These are phyloP conservation scores for Nannospalax galili DNA, from an alignment of 2,113 vertebrate genomes.

Conservation along the genomic window DNA sequence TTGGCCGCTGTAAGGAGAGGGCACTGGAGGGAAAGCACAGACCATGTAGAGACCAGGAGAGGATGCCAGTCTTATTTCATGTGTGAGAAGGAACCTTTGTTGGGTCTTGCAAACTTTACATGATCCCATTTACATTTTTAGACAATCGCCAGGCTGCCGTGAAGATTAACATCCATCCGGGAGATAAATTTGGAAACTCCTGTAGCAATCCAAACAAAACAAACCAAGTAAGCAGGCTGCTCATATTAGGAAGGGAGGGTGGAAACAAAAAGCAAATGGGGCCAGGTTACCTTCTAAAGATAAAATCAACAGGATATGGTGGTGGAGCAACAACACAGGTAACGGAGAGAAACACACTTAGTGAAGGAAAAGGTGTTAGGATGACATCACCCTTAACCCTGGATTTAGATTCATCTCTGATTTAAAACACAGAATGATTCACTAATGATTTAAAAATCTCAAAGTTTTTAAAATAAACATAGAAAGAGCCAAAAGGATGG, in stretches of 20 bases:
- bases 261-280: background rate
- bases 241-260: background rate
- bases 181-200: constrained; percentile 46
- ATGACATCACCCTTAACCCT: background rate
- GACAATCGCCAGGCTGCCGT: constrained; percentile 19
- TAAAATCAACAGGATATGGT: constrained; percentile 37
- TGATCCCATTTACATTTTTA: constrained; percentile 64
- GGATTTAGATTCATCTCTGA: background rate
- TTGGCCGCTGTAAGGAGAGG: background rate
- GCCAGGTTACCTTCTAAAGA: background rate
- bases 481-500: background rate
- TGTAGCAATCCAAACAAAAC: constrained; percentile 57
- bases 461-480: background rate
- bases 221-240: constrained; percentile 38
- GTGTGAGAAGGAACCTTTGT: background rate
- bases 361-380: background rate
- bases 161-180: constrained; percentile 45
- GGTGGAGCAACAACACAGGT: background rate
- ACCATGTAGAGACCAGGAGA: background rate
- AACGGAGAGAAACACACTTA: background rate
- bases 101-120: constrained; percentile 43
- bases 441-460: background rate
- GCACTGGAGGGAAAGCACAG: background rate
- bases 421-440: constrained; percentile 28
- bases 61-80: background rate